Evolutionary conservation across 1,140 invertebrate species (phyloP).

Genomic region (Scaptomyza pallida): DNA sequence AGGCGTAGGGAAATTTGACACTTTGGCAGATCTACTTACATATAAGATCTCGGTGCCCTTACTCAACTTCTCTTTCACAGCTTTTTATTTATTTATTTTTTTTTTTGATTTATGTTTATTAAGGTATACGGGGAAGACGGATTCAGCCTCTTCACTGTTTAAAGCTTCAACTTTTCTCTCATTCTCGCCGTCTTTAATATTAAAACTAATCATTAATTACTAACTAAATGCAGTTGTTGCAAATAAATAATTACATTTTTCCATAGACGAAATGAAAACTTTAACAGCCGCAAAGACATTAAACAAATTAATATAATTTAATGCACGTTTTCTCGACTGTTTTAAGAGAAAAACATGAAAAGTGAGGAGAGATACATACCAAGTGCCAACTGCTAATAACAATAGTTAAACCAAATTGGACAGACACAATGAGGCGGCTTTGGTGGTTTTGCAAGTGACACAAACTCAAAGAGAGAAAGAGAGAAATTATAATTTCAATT

Average conservation of each 20-base stretch:
- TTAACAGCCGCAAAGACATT: conserved; percentile 4
- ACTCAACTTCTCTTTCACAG: not conserved
- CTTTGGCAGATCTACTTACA: too few relatives aligned
- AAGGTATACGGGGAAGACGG: too few relatives aligned
- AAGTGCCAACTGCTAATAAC: conserved; percentile 41
- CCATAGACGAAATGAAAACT: conserved; percentile 19
- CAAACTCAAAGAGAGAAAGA: too few relatives aligned
- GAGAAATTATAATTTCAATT: conserved; percentile 63
- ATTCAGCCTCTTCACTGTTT: too few relatives aligned
- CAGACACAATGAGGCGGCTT: conserved; percentile 15
- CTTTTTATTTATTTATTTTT: not conserved
- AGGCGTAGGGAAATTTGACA: too few relatives aligned
- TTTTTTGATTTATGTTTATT: too few relatives aligned
- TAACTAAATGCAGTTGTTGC: not conserved
- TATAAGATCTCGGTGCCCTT: too few relatives aligned
- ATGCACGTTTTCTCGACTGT: too few relatives aligned
- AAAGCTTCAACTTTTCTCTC: too few relatives aligned
- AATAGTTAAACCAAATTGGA: conserved; percentile 62
- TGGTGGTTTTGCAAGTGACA: conserved; percentile 15
- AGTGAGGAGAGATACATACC: too few relatives aligned
- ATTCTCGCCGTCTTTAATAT: too few relatives aligned
- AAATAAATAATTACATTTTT: not conserved
- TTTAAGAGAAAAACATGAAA: conserved; percentile 1
- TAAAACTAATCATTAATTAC: not conserved
- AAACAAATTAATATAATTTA: too few relatives aligned